These are phyloP conservation scores for Heliocidaris erythrogramma DNA, from an alignment of 35 echinoderm and acorn worm genomes.

Conservation along the genomic window DNA sequence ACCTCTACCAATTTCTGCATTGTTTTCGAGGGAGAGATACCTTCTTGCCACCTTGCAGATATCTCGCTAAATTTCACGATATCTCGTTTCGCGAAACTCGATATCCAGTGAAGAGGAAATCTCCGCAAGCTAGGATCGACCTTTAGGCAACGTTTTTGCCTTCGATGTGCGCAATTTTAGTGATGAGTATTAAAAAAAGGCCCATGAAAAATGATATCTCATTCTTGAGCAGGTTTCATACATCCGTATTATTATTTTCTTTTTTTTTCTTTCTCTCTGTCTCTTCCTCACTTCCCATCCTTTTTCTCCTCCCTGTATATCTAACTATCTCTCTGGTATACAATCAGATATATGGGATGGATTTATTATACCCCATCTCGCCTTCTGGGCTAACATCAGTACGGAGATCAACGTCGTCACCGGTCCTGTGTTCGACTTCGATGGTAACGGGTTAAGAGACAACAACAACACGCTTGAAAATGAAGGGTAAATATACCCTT, in stretches of 20 bases:
- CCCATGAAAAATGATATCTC: too few species aligned
- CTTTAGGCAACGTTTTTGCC: too few species aligned
- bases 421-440: constrained; percentile 86
- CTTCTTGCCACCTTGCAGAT: too few species aligned
- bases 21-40: too few species aligned
- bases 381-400: constrained; percentile 66
- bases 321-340: neutral
- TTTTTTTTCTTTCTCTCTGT: neutral
- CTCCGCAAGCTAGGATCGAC: too few species aligned
- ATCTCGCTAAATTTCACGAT: too few species aligned
- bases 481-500: neutral
- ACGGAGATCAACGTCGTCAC: constrained; percentile 85
- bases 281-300: neutral
- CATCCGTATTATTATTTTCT: neutral
- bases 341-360: constrained; percentile 82
- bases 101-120: too few species aligned
- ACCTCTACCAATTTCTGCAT: too few species aligned
- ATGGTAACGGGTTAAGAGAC: constrained; percentile 74
- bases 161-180: too few species aligned
- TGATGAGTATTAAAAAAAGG: too few species aligned
- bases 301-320: too few species aligned
- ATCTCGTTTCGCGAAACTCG: too few species aligned
- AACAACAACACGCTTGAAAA: constrained; percentile 29
- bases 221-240: neutral
- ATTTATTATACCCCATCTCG: constrained; percentile 61